Evolutionary conservation across 2,888 invertebrate species (phyloP).

Genomic region (Lasioglossum morio): DNA sequence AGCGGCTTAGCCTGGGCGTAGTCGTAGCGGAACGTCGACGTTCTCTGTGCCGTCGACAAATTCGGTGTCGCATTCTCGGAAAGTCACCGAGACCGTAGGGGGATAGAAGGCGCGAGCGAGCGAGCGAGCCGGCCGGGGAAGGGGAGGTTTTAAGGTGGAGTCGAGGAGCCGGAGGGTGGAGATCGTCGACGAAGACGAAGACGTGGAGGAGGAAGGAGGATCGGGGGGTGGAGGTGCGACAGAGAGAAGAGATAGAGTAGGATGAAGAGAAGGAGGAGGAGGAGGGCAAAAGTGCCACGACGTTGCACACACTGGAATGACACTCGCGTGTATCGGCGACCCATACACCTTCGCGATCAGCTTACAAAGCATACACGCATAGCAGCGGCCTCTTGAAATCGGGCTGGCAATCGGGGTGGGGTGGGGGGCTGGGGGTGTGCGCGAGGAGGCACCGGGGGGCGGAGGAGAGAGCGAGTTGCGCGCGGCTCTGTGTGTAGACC

Average conservation of each 20-base stretch:
- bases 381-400: constrained; percentile 65
- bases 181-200: constrained; percentile 6
- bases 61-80: constrained; percentile 68
- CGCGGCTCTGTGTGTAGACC: constrained; percentile 79
- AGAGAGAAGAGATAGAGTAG: constrained; percentile 1
- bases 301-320: constrained; percentile 47
- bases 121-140: constrained; percentile 14
- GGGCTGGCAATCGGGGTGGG: constrained; percentile 36
- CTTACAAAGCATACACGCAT: constrained; percentile 64
- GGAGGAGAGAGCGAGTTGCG: constrained; percentile 46
- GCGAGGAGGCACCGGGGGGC: constrained; percentile 45
- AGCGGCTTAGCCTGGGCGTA: constrained; percentile 61
- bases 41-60: constrained; percentile 68
- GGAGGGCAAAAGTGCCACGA: constrained; percentile 11
- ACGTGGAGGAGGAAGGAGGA: not conserved
- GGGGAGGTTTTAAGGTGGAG: constrained; percentile 60
- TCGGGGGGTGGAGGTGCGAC: not conserved
- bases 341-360: constrained; percentile 16
- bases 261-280: constrained; percentile 10
- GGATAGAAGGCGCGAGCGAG: constrained; percentile 41
- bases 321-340: constrained; percentile 49
- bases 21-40: constrained; percentile 57
- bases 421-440: constrained; percentile 13
- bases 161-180: constrained; percentile 44
- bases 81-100: constrained; percentile 63